Evolutionary conservation across 2,888 invertebrate species (phyloP).

Genomic region (Camponotus fellah): DNA sequence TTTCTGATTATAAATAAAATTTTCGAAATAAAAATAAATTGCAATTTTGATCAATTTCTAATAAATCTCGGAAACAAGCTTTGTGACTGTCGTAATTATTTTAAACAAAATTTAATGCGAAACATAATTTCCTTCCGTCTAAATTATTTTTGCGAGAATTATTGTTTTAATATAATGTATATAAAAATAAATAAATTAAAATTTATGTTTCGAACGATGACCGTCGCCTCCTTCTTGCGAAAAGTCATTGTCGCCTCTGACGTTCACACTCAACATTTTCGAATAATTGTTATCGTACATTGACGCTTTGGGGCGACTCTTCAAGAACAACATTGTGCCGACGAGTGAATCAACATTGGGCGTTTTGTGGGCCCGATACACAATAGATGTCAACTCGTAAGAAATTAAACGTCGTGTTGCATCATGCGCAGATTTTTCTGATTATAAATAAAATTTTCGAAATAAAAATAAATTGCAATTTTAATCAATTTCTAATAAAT

Average conservation of each 20-base stretch:
- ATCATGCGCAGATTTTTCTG: background rate
- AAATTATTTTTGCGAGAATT: background rate
- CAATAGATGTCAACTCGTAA: conserved; percentile 12
- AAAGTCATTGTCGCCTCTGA: conserved; percentile 71
- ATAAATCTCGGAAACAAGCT: background rate
- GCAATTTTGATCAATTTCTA: background rate
- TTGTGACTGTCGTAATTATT: conserved; percentile 18
- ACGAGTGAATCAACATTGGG: conserved; percentile 71
- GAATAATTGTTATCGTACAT: conserved; percentile 62
- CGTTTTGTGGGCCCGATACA: conserved; percentile 79
- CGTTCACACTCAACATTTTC: conserved; percentile 23
- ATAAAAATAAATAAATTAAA: background rate
- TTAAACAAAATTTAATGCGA: background rate
- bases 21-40: background rate
- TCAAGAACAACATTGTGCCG: conserved; percentile 21
- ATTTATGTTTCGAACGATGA: background rate
- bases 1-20: background rate
- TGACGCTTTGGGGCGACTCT: conserved; percentile 33
- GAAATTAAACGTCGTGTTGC: conserved; percentile 23
- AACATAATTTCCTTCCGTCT: background rate
- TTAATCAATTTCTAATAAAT: background rate
- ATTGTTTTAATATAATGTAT: background rate
- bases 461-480: background rate
- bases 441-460: background rate
- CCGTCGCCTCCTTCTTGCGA: conserved; percentile 64